Base-by-base conservation (phyloP, 1,140 invertebrate genomes). In the Scaptodrosophila lebanonensis region DNA sequence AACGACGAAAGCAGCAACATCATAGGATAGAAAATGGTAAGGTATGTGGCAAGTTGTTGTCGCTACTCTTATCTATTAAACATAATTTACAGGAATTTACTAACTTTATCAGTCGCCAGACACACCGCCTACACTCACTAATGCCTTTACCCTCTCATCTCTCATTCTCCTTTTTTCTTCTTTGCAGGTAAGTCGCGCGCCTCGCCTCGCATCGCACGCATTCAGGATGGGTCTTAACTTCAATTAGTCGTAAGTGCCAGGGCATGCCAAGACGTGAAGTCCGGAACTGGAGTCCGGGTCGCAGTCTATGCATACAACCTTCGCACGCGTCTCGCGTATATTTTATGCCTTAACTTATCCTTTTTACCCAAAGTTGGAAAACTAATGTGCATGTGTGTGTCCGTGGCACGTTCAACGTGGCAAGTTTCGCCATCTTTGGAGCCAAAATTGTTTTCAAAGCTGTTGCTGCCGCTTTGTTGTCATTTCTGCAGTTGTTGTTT, bases 61-160 rank as follows among this genome's bases (percentile, higher is more conserved):
- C 32, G 44, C 38, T 39, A 54, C 13, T 51, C 32, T 66, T 82
- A 82, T 79, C 75, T 79, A 79, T 82, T 79, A 79, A 63, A 69
- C 75, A 79, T 82, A 82, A 79, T 79, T 79, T 75, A 82, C 75
- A 82, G 65, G 76, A 75, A 66, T 79, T 82, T 47, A 66, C 65
- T 66, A 79, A 79, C 57, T 75, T 82, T 66, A 75, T 57, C 60
- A 61, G 16, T 22, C 22, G 7, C 9, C 12, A 16, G 27, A 40
- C 42, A 25, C 11, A 17, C 29, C 22, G 17, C 36, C 22, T 11
- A 22, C 49, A 38, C n/a, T 20, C 9, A 33, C 25, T 33, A 40
- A 30, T 68, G 35, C 39, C 33, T 35, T 15, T 15, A 39, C 43
- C 29, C 33, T 20, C 30, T 39, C 12, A 9, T 35, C 16, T 29